phyloP scores from a whole-genome alignment of 2,113 vertebrate genomes.

The Hydrochoerus hydrochaeris region DNA sequence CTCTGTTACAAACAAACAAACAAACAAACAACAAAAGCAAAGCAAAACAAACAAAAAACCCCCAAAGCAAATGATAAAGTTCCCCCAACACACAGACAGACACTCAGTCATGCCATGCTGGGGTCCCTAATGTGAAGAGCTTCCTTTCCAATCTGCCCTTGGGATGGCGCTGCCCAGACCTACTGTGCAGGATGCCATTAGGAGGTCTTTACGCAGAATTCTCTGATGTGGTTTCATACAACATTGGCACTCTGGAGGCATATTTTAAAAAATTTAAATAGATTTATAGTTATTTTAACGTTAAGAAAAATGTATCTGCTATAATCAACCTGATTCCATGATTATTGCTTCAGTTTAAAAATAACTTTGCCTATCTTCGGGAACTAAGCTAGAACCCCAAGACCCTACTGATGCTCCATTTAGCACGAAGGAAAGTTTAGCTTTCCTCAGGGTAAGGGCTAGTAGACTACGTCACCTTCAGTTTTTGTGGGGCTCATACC shows the following conservation, averaged over 20 bases:
- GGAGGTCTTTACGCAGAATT: fast-evolving
- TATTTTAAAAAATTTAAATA: background rate
- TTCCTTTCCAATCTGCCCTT: background rate
- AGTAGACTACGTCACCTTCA: background rate
- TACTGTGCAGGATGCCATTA: fast-evolving
- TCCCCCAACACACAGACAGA: background rate
- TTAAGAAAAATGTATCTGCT: background rate
- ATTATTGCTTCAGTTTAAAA: background rate
- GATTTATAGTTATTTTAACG: background rate
- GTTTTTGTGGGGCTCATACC: background rate
- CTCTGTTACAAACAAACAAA: background rate
- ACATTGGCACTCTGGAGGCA: background rate
- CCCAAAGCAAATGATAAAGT: background rate
- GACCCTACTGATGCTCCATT: background rate
- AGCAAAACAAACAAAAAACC: background rate
- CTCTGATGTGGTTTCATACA: background rate
- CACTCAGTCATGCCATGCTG: background rate
- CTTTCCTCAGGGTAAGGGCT: background rate
- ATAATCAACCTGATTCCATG: background rate
- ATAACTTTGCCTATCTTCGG: background rate
- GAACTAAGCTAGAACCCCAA: background rate
- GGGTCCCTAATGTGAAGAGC: background rate
- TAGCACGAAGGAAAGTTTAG: background rate
- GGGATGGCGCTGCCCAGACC: background rate
- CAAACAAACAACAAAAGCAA: background rate